A percentile compares a stretch with the other conserved stretches of the same genome.
phyloP scores from a whole-genome alignment of 2,113 vertebrate species.

The Carassius gibelio region DNA sequence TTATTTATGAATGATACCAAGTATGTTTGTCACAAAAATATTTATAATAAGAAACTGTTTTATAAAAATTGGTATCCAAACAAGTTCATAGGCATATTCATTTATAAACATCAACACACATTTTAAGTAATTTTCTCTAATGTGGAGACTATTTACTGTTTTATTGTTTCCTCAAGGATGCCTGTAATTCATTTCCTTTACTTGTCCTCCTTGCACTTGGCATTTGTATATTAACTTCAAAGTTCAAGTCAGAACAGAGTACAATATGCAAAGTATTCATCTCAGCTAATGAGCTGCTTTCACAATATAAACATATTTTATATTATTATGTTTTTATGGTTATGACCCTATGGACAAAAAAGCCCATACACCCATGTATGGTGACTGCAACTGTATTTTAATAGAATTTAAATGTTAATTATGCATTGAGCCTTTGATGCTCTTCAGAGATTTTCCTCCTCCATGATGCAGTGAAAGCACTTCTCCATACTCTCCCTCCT shows the following conservation, averaged over 20 bases:
- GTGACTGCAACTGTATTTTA: constrained; percentile 52
- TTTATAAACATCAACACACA: background rate
- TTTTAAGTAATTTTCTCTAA: background rate
- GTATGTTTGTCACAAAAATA: background rate
- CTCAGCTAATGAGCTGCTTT: too few relatives aligned
- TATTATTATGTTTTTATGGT: background rate
- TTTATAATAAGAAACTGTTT: background rate
- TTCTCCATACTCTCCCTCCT: constrained; percentile 44
- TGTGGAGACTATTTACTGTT: background rate
- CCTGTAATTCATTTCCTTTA: background rate
- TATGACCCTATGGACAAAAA: background rate
- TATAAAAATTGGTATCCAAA: background rate
- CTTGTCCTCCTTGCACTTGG: background rate
- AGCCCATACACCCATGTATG: background rate
- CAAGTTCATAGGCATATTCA: background rate
- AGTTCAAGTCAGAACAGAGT: background rate
- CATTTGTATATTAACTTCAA: background rate
- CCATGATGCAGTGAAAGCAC: constrained; percentile 52
- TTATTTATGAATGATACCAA: background rate
- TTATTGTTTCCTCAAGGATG: background rate
- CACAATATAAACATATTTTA: background rate
- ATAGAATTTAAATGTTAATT: constrained; percentile 57
- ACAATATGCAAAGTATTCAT: background rate
- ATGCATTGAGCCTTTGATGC: constrained; percentile 57
- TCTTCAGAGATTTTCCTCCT: constrained; percentile 53